Conservation (phyloP, 2,113 vertebrate species). For the Salminus brasiliensis region DNA sequence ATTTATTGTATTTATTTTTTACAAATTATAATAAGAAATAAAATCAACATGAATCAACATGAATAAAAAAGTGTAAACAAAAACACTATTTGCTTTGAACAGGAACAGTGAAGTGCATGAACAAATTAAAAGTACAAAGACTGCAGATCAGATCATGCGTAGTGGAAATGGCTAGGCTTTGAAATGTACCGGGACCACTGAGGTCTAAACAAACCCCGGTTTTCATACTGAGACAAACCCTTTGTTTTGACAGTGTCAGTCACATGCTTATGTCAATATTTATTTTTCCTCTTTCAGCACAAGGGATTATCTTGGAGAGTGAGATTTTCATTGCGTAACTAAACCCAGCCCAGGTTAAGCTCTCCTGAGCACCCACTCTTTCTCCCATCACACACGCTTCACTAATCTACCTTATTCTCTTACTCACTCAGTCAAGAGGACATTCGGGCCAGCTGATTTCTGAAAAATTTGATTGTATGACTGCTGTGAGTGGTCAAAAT, state of each 20-base stretch:
- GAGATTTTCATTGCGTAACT: slow-evolving; percentile 67
- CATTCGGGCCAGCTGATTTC: not conserved
- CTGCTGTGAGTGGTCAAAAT: not conserved
- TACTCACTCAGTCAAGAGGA: not conserved
- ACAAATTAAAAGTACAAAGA: not conserved
- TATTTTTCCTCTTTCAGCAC: slow-evolving; percentile 49
- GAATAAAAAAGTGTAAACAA: not conserved
- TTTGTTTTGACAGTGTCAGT: slow-evolving; percentile 63
- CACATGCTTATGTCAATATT: slow-evolving; percentile 67
- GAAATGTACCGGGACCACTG: not conserved
- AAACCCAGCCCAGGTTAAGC: slow-evolving; percentile 67
- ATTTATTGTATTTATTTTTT: not conserved
- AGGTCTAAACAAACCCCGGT: not conserved
- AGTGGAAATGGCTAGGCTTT: not conserved
- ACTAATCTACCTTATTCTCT: not conserved
- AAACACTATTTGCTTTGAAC: not conserved
- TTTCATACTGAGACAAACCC: slow-evolving; percentile 8
- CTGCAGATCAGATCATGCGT: not conserved
- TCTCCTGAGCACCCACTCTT: slow-evolving; percentile 1
- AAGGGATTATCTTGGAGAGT: slow-evolving; percentile 66
- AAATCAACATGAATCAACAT: not conserved
- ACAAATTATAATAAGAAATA: not conserved
- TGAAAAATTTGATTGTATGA: not conserved
- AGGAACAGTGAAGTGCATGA: not conserved
- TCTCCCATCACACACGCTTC: not conserved